These are phyloP conservation scores for Naja naja DNA, from an alignment of 2,113 vertebrate species.

Conservation along the genomic window DNA sequence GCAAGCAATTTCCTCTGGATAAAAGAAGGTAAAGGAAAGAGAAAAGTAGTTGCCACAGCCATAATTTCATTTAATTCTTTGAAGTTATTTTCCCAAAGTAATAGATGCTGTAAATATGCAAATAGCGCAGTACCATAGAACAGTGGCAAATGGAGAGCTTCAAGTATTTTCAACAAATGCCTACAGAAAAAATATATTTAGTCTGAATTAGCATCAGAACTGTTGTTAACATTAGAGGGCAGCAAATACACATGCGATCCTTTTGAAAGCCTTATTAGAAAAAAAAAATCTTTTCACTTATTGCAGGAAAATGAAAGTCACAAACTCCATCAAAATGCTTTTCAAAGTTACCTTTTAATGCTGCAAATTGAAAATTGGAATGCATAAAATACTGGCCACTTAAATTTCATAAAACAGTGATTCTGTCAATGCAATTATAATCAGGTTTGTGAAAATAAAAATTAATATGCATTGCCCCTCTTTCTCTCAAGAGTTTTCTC, in stretches of 20 bases:
- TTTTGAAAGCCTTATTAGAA: background rate
- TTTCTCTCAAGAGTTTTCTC: background rate
- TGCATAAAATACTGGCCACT: background rate
- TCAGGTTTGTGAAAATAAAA: background rate
- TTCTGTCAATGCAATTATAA: background rate
- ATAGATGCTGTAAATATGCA: background rate
- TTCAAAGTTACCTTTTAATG: background rate
- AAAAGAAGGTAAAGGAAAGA: background rate
- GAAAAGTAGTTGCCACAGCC: background rate
- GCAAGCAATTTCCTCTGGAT: background rate
- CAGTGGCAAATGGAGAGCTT: background rate
- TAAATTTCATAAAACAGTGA: background rate
- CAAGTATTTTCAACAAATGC: background rate
- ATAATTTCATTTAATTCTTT: background rate
- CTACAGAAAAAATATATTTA: accelerated
- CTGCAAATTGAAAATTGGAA: background rate
- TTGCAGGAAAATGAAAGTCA: background rate
- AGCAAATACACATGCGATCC: slow-evolving; percentile 11
- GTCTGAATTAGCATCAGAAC: accelerated
- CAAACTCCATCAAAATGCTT: background rate
- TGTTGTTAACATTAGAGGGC: slow-evolving; percentile 55
- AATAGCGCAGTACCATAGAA: background rate
- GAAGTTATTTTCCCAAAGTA: background rate
- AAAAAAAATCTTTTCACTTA: background rate
- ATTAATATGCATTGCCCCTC: accelerated